Conservation (phyloP, 2,888 invertebrate species). For the Sinohyriopsis cumingii region DNA sequence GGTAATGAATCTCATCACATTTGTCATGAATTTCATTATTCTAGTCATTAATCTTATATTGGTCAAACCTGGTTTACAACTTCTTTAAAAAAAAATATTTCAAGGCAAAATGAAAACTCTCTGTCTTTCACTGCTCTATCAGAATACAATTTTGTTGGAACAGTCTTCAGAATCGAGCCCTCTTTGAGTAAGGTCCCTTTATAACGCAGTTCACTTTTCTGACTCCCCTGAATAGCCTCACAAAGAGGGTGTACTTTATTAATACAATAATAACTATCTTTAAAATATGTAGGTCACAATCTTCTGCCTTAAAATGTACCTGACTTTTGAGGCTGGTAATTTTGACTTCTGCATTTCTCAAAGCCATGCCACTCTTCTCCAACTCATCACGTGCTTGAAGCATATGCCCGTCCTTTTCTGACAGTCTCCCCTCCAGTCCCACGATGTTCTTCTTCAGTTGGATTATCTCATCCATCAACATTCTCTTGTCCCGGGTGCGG, state of each 20-base stretch:
- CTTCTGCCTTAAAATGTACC: slow-evolving; percentile 38
- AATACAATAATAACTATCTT: neutral
- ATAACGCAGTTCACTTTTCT: no score
- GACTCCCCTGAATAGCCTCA: neutral
- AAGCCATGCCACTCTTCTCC: slow-evolving; percentile 59
- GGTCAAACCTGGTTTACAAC: no score
- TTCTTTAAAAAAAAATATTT: no score
- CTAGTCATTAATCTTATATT: no score
- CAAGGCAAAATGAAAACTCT: no score
- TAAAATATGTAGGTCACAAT: neutral
- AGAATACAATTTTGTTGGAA: no score
- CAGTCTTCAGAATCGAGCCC: no score
- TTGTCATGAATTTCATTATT: no score
- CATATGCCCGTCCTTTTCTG: slow-evolving; percentile 60
- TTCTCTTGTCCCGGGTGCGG: slow-evolving; percentile 61
- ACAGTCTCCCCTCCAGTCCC: slow-evolving; percentile 52
- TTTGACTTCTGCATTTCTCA: slow-evolving; percentile 64
- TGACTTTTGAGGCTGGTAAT: slow-evolving; percentile 63
- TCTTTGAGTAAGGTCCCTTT: no score
- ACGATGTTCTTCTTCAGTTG: slow-evolving; percentile 67
- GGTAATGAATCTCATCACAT: no score
- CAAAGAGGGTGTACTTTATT: neutral
- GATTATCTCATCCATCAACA: slow-evolving; percentile 67
- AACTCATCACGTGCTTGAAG: slow-evolving; percentile 61
- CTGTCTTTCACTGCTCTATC: no score